phyloP scores from a whole-genome alignment of 2,888 invertebrate genomes.

The Horisme vitalbata region DNA sequence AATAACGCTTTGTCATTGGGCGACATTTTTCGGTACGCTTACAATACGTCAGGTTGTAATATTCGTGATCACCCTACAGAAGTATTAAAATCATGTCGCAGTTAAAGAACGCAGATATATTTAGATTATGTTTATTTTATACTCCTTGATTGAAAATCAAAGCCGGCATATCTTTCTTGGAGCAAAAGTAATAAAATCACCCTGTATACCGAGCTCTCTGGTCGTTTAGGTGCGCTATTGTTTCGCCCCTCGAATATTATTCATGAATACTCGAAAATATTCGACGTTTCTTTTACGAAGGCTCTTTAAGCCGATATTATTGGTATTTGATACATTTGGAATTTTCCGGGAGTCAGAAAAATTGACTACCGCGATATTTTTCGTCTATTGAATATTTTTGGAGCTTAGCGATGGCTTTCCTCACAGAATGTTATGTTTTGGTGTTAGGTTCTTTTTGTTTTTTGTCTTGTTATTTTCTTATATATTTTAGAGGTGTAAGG shows the following conservation, averaged over 20 bases:
- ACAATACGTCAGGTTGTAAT: no score
- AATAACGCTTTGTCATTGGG: no score
- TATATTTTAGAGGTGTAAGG: no score
- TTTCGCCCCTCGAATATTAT: background rate
- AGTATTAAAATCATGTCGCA: no score
- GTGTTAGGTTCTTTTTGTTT: background rate
- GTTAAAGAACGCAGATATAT: no score
- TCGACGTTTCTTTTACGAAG: background rate
- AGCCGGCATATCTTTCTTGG: no score
- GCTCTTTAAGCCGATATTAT: slow-evolving; percentile 7
- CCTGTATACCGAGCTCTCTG: slow-evolving; percentile 29
- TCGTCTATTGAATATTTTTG: background rate
- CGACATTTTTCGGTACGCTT: no score
- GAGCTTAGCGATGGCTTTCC: background rate
- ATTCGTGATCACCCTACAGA: no score
- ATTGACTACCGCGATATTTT: background rate
- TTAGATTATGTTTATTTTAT: no score
- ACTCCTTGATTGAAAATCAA: no score
- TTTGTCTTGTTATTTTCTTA: background rate
- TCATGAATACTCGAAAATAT: slow-evolving; percentile 5
- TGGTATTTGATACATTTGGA: slow-evolving; percentile 4
- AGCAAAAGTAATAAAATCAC: background rate
- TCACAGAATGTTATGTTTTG: background rate
- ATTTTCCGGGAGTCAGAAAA: background rate
- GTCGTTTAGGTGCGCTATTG: slow-evolving; percentile 10